Base-by-base conservation (phyloP, 2,113 vertebrate genomes). In the Saguinus imperator region DNA sequence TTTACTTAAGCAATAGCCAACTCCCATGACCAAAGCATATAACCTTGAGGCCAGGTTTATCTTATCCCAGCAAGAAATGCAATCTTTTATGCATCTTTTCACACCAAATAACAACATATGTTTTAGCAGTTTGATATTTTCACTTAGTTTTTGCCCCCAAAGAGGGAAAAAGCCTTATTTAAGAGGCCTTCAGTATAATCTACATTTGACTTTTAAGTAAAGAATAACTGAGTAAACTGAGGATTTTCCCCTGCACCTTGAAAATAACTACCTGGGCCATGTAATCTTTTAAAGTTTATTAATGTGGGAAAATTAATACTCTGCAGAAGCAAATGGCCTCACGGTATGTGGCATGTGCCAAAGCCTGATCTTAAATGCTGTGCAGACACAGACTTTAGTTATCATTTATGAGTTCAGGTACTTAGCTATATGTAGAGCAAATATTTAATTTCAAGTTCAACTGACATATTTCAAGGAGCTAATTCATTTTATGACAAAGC, bases 361-460 rank as follows among this genome's bases (percentile, higher is more conserved):
- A 68, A 23, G 13, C 40, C 37, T 37, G 68, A 27, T 55, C 66
- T 58, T 20, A 43, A 61, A 68, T 45, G 50, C 80, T 80, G 20
- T 29, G 21, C 35, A 3, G 68, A 55, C 50, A 23, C 45, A 89
- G 94, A 72, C 76, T 48, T 17, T 13, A 64, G 68, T 72, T 70
- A 29, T 87, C 66, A 68, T 76, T 45, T 90, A 45, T 88, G 93
- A 94, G 86, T 84, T 75, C 64, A 91, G 76, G 83, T 89, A 48
- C 68, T 94, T 70, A 76, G 89, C 95, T 55, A 16, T 23, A 61
- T 90, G 89, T 58, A 89, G 95, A 96, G 66, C 87, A 94, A 95
- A 95, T 98, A 94, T 84, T 94, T 95, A 97, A 97, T 97, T 97
- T 97, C 94, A 95, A 35, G 77, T 96, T 93, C 91, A 97, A 89